phyloP scores from a whole-genome alignment of 2,888 invertebrate genomes.

The Pandemis corylana region DNA sequence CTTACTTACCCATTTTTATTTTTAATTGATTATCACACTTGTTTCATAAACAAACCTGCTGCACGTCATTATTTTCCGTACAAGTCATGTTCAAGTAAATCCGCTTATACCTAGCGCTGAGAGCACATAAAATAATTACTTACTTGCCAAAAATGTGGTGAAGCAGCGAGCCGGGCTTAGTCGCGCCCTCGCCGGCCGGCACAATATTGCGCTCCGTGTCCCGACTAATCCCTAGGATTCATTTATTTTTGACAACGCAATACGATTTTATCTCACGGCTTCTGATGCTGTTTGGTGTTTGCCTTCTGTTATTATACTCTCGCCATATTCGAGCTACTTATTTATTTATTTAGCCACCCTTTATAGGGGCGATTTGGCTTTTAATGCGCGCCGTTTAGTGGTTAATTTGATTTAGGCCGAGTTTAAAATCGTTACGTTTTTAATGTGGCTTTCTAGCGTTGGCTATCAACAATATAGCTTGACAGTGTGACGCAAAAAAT shows the following conservation, averaged over 20 bases:
- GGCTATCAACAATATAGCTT: neutral
- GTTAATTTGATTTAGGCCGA: constrained; percentile 63
- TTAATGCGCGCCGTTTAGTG: constrained; percentile 77
- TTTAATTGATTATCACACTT: neutral
- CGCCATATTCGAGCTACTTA: constrained; percentile 79
- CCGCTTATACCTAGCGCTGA: constrained; percentile 31
- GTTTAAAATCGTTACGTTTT: constrained; percentile 58
- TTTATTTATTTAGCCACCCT: constrained; percentile 81
- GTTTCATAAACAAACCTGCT: neutral
- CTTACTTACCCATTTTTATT: no score
- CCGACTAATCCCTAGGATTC: constrained; percentile 83
- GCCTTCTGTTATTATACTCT: constrained; percentile 83
- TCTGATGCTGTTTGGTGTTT: constrained; percentile 85
- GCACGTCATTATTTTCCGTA: neutral
- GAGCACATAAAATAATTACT: constrained; percentile 40
- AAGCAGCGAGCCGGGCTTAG: constrained; percentile 63
- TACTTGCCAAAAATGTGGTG: constrained; percentile 50
- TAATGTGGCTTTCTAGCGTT: constrained; percentile 37
- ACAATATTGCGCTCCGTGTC: constrained; percentile 82
- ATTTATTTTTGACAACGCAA: constrained; percentile 86
- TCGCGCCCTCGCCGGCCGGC: constrained; percentile 69
- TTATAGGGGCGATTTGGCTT: constrained; percentile 77
- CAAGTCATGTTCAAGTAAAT: constrained; percentile 14
- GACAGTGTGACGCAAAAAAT: no score
- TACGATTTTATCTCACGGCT: constrained; percentile 85